These are phyloP conservation scores for Antedon bifida DNA, from an alignment of 35 echinoderm and acorn worm genomes.

Conservation along the genomic window DNA sequence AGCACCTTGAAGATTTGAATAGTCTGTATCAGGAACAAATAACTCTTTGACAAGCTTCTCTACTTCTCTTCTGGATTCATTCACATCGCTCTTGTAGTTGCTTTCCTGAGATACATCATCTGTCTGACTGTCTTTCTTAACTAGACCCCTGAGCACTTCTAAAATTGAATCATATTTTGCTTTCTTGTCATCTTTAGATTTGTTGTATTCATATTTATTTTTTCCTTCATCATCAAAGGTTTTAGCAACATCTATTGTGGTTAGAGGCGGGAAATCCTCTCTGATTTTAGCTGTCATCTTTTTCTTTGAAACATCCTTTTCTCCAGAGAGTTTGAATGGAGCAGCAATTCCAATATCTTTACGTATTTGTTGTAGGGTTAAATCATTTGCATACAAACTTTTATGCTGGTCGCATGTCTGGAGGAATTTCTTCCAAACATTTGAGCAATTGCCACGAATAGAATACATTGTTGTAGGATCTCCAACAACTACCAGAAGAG, in stretches of 20 bases:
- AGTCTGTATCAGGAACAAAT: slow-evolving; percentile 3
- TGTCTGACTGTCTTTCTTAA: slow-evolving; percentile 14
- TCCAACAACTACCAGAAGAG: slow-evolving; percentile 54
- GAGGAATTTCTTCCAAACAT: slow-evolving; percentile 62
- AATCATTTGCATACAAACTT: slow-evolving; percentile 33
- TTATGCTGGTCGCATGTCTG: slow-evolving; percentile 55
- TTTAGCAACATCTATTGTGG: not conserved
- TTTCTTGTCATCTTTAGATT: slow-evolving; percentile 26
- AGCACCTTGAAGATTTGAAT: slow-evolving; percentile 33
- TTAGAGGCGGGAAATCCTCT: slow-evolving; percentile 29
- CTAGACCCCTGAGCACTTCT: slow-evolving; percentile 41
- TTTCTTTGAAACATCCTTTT: no score
- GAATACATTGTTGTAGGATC: slow-evolving; percentile 76
- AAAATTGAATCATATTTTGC: slow-evolving; percentile 40
- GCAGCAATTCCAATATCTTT: slow-evolving; percentile 44
- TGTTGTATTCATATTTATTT: not conserved
- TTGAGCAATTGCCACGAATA: slow-evolving; percentile 59
- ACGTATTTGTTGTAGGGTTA: slow-evolving; percentile 33
- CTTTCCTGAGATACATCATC: not conserved
- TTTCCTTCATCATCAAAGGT: not conserved
- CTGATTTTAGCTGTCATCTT: slow-evolving; percentile 15
- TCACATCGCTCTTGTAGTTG: not conserved
- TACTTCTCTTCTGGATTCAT: slow-evolving; percentile 29
- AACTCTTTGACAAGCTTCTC: slow-evolving; percentile 11
- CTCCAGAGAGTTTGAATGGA: slow-evolving; percentile 8